Evolutionary conservation across 2,888 invertebrate genomes (phyloP).

Genomic region (Drosophila sordidapex): DNA sequence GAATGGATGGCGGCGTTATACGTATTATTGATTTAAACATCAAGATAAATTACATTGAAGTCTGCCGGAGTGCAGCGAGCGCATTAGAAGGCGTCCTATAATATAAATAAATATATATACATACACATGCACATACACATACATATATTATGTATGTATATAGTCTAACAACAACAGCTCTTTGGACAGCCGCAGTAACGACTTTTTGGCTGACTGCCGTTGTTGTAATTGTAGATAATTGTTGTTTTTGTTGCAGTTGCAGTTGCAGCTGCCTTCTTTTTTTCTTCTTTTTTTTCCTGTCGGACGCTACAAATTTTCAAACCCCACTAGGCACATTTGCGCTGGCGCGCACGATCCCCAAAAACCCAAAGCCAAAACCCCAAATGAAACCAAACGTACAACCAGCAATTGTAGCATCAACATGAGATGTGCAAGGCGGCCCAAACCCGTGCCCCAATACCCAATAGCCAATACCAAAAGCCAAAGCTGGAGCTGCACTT

Average conservation of each 20-base stretch:
- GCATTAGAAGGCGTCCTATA: slow-evolving; percentile 55
- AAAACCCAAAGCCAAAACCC: slow-evolving; percentile 24
- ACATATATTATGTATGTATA: not conserved
- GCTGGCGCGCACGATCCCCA: slow-evolving; percentile 71
- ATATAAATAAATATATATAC: slow-evolving; percentile 7
- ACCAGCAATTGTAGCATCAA: slow-evolving; percentile 78
- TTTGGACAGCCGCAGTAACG: slow-evolving; percentile 61
- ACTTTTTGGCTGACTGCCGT: slow-evolving; percentile 67
- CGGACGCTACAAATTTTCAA: slow-evolving; percentile 78
- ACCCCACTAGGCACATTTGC: slow-evolving; percentile 75
- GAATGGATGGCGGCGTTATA: slow-evolving; percentile 73
- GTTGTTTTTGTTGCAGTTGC: slow-evolving; percentile 55
- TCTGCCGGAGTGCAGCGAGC: slow-evolving; percentile 56
- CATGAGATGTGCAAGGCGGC: slow-evolving; percentile 71
- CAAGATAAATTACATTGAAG: slow-evolving; percentile 83
- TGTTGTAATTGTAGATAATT: slow-evolving; percentile 79
- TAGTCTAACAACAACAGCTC: slow-evolving; percentile 25
- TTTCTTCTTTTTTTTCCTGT: slow-evolving; percentile 38
- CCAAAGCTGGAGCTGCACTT: slow-evolving; percentile 2
- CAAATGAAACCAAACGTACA: slow-evolving; percentile 53
- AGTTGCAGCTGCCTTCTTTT: slow-evolving; percentile 28
- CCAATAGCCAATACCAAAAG: slow-evolving; percentile 12
- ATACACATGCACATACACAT: not conserved
- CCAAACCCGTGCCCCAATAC: slow-evolving; percentile 33
- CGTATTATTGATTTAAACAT: slow-evolving; percentile 84